A percentile compares a stretch with the other conserved stretches of the same genome.
These are phyloP conservation scores for Drosophila arizonae DNA, from an alignment of 1,140 invertebrate genomes.

Conservation along the genomic window DNA sequence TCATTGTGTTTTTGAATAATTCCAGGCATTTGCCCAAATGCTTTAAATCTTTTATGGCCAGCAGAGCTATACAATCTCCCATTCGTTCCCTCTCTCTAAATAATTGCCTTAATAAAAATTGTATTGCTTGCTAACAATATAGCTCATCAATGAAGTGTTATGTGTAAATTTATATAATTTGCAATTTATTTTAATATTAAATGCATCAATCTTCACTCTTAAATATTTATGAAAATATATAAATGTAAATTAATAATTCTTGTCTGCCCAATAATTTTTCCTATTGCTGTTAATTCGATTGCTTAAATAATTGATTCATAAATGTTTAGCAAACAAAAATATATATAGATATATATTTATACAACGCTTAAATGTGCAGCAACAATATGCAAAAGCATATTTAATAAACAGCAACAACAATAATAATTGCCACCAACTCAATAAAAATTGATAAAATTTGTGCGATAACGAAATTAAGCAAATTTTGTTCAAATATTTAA, in stretches of 20 bases:
- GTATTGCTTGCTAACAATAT: neutral
- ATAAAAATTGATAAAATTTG: conserved; percentile 17
- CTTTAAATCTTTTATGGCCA: neutral
- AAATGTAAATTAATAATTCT: neutral
- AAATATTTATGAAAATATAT: neutral
- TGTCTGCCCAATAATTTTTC: neutral
- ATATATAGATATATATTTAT: neutral
- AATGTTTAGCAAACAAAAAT: conserved; percentile 6
- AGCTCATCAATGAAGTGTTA: neutral
- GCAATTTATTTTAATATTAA: neutral
- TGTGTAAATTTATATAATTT: neutral
- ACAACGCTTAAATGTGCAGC: neutral
- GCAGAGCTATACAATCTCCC: neutral
- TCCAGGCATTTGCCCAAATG: conserved; percentile 8
- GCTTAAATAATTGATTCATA: conserved; percentile 30
- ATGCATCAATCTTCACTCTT: neutral
- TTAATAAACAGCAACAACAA: conserved; percentile 10
- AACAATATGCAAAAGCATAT: conserved; percentile 1
- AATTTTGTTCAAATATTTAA: conserved; percentile 63
- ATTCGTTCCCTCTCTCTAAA: neutral
- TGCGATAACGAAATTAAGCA: conserved; percentile 35
- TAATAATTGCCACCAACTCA: conserved; percentile 2
- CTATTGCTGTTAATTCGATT: conserved; percentile 7
- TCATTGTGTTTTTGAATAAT: too few relatives aligned
- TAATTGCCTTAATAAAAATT: neutral